Evolutionary conservation across 92 coral and sea anemone genomes (phyloP).

Genomic region (Micromussa lordhowensis): DNA sequence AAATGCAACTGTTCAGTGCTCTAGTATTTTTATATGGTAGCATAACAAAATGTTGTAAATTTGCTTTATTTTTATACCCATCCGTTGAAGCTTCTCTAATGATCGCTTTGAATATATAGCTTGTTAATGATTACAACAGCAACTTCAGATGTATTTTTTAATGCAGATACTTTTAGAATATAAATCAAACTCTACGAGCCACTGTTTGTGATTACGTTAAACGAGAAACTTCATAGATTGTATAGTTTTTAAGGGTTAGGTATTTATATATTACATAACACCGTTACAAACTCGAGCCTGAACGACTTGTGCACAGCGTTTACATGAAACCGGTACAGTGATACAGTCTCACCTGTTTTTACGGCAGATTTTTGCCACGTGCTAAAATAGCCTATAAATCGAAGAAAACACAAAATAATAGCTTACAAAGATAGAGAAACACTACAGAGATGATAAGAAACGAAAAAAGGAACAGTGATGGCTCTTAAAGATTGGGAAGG

Average conservation of each 20-base stretch:
- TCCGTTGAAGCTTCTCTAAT: background rate
- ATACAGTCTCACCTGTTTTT: background rate
- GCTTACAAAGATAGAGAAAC: too few relatives aligned
- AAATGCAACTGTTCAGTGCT: background rate
- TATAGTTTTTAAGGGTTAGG: background rate
- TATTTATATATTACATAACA: slow-evolving; percentile 2
- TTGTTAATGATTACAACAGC: background rate
- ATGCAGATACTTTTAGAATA: background rate
- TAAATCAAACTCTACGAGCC: background rate
- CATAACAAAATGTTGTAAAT: background rate
- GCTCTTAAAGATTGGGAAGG: too few relatives aligned
- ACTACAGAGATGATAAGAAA: too few relatives aligned
- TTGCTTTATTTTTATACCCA: slow-evolving; percentile 7
- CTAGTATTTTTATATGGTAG: slow-evolving; percentile 23
- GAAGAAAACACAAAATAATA: too few relatives aligned
- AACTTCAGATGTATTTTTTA: background rate
- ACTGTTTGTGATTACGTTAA: background rate
- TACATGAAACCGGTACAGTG: background rate
- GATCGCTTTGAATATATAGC: background rate
- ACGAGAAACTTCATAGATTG: background rate
- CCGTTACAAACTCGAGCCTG: background rate
- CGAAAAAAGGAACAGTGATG: too few relatives aligned
- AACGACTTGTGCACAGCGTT: background rate
- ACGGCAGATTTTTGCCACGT: background rate
- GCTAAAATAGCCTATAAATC: too few relatives aligned